Percentiles rank a stretch among this genome's conserved stretches.
Evolutionary conservation across 2,113 vertebrate genomes (phyloP).

Genomic region (Dolichallabes microphthalmus): DNA sequence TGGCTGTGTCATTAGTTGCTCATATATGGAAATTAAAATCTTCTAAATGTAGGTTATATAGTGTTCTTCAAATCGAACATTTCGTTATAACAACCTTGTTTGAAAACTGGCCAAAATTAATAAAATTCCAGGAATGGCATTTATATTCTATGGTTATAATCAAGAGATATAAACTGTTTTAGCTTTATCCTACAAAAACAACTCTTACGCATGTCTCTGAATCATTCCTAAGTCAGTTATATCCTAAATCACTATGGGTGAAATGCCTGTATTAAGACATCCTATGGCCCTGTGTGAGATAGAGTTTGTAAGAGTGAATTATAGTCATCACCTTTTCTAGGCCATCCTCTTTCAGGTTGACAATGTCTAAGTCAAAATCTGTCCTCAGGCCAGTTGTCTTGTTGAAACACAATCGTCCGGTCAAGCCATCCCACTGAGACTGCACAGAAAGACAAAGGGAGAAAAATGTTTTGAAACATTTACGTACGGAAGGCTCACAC

Average conservation of each 20-base stretch:
- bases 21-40: too few species aligned
- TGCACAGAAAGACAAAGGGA: slow-evolving; percentile 67
- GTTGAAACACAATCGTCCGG: slow-evolving; percentile 94
- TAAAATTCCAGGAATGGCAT: too few species aligned
- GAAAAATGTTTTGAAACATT: slow-evolving; percentile 25
- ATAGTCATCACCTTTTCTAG: slow-evolving; percentile 85
- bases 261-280: background rate
- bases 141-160: background rate
- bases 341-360: slow-evolving; percentile 95
- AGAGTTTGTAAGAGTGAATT: background rate
- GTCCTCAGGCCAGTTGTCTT: slow-evolving; percentile 91
- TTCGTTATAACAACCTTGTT: too few species aligned
- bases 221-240: background rate
- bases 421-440: slow-evolving; percentile 98
- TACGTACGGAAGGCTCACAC: background rate
- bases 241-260: background rate
- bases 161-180: background rate
- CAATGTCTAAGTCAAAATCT: slow-evolving; percentile 95
- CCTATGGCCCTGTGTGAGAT: background rate
- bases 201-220: background rate
- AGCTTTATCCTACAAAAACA: background rate
- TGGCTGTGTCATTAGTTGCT: too few species aligned
- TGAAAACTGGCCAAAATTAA: too few species aligned
- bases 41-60: too few species aligned
- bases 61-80: too few species aligned